Evolutionary conservation across 2,113 vertebrate genomes (phyloP), one percentile per base, ranked within the genome.

Genomic region (Morone chrysops): DNA sequence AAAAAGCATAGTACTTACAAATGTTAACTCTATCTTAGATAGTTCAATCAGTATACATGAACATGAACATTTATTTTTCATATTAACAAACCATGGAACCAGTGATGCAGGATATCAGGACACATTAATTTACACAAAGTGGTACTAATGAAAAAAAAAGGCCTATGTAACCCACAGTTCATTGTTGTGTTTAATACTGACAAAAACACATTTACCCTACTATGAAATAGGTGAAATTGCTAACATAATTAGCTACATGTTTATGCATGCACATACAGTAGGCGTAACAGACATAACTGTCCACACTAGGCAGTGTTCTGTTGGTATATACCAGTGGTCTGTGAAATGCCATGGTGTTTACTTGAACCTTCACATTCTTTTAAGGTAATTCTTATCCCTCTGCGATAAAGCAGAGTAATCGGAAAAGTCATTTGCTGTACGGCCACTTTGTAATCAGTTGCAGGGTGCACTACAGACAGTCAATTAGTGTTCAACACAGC

Each of bases 401-500:
- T 57, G 31, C 2, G 4, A n/a, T 36, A 61, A 75, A 62, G 45
- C 9, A 69, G 6, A 63, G 45, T 63, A 70, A 88, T 61, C 75
- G 63, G 56, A 78, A 89, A 84, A 82, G 40, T 20, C 25, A 88
- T 67, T 82, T 75, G 56, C 69, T 53, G 11, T 62, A 43, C n/a
- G 41, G 17, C 11, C 48, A 47, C 72, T 80, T 79, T 61, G 17
- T 40, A 75, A 80, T 84, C 56, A 82, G 57, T 65, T 75, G 41
- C 50, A 41, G 4, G 45, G 45, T 74, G 66, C 41, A 59, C 56
- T 38, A 51, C 47, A 89, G 51, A 61, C 67, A 76, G 67, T 77
- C 72, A 83, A 75, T 85, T 79, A 78, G 76, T 72, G 76, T 62
- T 78, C 5, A n/a, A 78, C 66, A 77, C 67, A 57, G 67, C 57